phyloP scores from a whole-genome alignment of 2,888 invertebrate genomes.

The Pheosia tremula region DNA sequence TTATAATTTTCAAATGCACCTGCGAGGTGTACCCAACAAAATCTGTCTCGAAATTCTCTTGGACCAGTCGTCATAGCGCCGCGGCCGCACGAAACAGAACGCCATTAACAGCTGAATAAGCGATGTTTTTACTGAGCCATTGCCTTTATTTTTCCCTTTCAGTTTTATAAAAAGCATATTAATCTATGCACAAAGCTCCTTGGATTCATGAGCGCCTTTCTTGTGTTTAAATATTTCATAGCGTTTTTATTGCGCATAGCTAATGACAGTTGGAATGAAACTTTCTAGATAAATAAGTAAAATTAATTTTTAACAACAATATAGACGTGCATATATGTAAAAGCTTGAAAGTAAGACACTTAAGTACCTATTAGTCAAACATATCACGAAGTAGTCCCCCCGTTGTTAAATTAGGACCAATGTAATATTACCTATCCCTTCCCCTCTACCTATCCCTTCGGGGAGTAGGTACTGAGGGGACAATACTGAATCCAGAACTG shows the following conservation, averaged over 20 bases:
- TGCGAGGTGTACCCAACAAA: slow-evolving; percentile 26
- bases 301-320: not conserved
- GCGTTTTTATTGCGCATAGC: not conserved
- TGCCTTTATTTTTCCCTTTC: slow-evolving; percentile 46
- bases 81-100: slow-evolving; percentile 59
- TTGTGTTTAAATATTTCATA: not conserved
- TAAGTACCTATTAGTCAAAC: no score
- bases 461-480: no score
- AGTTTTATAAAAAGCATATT: slow-evolving; percentile 35
- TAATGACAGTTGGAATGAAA: not conserved
- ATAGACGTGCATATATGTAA: not conserved
- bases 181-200: slow-evolving; percentile 17
- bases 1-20: no score
- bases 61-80: slow-evolving; percentile 24
- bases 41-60: slow-evolving; percentile 34
- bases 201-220: slow-evolving; percentile 2
- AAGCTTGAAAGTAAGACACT: no score
- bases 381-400: no score
- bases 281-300: not conserved
- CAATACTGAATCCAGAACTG: no score
- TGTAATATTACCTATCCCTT: no score
- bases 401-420: no score
- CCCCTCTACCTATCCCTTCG: no score
- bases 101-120: slow-evolving; percentile 63
- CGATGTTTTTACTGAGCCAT: slow-evolving; percentile 47